A percentile compares a stretch with the other conserved stretches of the same genome.
These are phyloP conservation scores for Tetranychus truncatus DNA, from an alignment of 2,888 invertebrate species.

Conservation along the genomic window DNA sequence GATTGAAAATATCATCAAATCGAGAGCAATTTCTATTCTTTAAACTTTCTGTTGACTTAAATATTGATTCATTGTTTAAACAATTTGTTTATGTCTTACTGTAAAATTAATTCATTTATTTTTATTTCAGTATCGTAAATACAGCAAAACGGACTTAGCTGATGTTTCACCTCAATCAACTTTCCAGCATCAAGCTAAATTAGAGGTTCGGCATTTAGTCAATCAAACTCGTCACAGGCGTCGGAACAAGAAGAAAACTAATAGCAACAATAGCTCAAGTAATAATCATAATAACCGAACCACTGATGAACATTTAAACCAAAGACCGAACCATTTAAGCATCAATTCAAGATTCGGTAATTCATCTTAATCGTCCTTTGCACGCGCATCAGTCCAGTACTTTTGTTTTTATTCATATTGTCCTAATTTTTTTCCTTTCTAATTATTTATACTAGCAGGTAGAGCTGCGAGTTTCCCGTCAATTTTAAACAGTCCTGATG, in stretches of 20 bases:
- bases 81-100: neutral
- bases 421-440: too few species aligned
- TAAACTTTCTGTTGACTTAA: neutral
- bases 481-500: slow-evolving; percentile 25
- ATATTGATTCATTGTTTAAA: neutral
- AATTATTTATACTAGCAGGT: neutral
- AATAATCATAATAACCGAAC: neutral
- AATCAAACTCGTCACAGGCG: slow-evolving; percentile 54
- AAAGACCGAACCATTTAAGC: neutral
- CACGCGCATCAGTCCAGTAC: neutral
- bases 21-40: neutral
- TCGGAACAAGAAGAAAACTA: slow-evolving; percentile 31
- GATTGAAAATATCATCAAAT: neutral
- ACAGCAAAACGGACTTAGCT: slow-evolving; percentile 28
- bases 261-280: neutral
- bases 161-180: slow-evolving; percentile 28
- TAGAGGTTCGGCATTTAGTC: slow-evolving; percentile 68
- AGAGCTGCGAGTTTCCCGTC: neutral
- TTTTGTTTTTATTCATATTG: neutral
- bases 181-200: slow-evolving; percentile 51
- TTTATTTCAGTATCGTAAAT: slow-evolving; percentile 26
- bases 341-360: neutral
- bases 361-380: neutral
- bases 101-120: neutral
- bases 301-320: neutral